A percentile compares a stretch with the other conserved stretches of the same genome.
phyloP scores from a whole-genome alignment of 1,140 invertebrate genomes.

The Drosophila lacertosa region DNA sequence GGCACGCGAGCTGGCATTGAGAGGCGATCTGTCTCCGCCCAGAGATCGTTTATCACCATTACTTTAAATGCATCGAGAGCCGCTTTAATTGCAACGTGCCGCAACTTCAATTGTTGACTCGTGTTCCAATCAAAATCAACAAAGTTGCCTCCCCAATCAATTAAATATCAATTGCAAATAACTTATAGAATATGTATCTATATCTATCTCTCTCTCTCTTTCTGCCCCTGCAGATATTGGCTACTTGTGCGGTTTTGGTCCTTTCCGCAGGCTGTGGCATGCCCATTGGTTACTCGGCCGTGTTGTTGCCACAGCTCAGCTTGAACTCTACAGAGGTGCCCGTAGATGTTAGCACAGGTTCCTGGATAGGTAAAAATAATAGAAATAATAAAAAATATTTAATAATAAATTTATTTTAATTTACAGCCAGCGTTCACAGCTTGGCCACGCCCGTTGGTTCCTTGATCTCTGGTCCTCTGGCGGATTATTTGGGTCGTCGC shows the following conservation, averaged over 20 bases:
- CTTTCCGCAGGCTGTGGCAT: constrained; percentile 88
- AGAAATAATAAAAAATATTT: too few relatives aligned
- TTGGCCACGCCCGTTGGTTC: constrained; percentile 88
- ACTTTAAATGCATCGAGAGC: constrained; percentile 41
- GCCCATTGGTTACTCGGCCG: constrained; percentile 89
- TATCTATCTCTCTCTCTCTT: neutral
- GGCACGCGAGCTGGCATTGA: constrained; percentile 1
- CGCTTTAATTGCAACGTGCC: constrained; percentile 26
- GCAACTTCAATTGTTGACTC: constrained; percentile 61
- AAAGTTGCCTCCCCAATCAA: constrained; percentile 25
- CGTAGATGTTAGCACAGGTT: constrained; percentile 86
- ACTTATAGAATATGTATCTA: neutral
- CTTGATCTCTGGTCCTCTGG: constrained; percentile 87
- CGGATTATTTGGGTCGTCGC: constrained; percentile 87
- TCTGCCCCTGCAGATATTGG: constrained; percentile 85
- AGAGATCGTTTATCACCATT: constrained; percentile 58
- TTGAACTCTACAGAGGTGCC: constrained; percentile 84
- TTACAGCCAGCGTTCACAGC: constrained; percentile 88
- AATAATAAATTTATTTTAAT: too few relatives aligned
- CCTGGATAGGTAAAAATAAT: constrained; percentile 87
- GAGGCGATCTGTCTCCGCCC: neutral
- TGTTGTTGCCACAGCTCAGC: constrained; percentile 87
- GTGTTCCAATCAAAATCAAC: constrained; percentile 7
- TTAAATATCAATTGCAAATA: constrained; percentile 17
- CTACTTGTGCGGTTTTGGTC: constrained; percentile 88